Evolutionary conservation across 2,888 invertebrate genomes (phyloP), one percentile per base, ranked within the genome.

Genomic region (Stenodera caucasica): DNA sequence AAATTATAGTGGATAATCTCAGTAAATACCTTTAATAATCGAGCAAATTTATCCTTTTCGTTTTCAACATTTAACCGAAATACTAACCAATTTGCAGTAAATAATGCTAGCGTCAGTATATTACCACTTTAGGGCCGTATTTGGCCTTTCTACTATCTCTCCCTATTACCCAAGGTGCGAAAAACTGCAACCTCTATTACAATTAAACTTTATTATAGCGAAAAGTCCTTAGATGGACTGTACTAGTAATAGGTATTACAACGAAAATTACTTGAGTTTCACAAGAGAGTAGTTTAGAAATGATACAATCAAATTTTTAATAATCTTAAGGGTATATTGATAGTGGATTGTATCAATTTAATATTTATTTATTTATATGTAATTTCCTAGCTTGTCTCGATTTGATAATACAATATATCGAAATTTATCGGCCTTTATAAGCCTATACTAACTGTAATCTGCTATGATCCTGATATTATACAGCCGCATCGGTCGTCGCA

Each of bases 381-480:
- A 26, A 26, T 26, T 26, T 26, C 26, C 1, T 33, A 33, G 33
- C n/a, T 33, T 15, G 4, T 29, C 2, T 30, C 23, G 5, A 6
- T 18, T 35, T 14, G 11, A 8, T 53, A 18, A 18, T 1, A 2
- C 33, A 15, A 33, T 2, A 32, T n/a, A 58, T 29, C 54, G 54
- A 45, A 76, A 78, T 77, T 78, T 78, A 78, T 78, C 72, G 75
- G 73, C 11, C 72, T 74, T 69, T 75, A 73, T 76, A 78, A 78
- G 78, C 79, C 75, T 73, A 79, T 78, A 76, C 77, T 74, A 75
- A 75, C 72, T 74, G 77, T 78, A 78, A 79, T 78, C 78, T 75
- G 73, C 75, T 73, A 76, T 79, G 78, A 79, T 79, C 79, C 78
- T 76, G 77, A 78, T 79, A 78, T 78, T 75, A 77, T 76, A 75